Conservation (phyloP, 1,140 invertebrate genomes). For the Atta cephalotes region DNA sequence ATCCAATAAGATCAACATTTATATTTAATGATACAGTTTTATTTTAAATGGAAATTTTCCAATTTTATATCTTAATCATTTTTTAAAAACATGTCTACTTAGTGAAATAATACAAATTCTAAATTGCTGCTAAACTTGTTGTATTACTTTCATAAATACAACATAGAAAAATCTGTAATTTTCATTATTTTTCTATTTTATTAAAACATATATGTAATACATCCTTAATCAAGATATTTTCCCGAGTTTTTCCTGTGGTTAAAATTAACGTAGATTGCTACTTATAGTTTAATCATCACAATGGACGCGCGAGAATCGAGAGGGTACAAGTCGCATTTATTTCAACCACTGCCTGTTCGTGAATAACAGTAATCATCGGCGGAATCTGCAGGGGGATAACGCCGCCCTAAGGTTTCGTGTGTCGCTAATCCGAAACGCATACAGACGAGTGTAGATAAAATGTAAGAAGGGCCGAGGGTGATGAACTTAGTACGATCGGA, state of each 20-base stretch:
- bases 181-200: too few relatives aligned
- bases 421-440: slow-evolving; percentile 78
- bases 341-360: slow-evolving; percentile 63
- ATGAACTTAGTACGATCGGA: slow-evolving; percentile 49
- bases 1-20: too few relatives aligned
- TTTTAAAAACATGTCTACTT: too few relatives aligned
- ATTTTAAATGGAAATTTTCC: too few relatives aligned
- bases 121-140: too few relatives aligned
- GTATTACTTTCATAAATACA: too few relatives aligned
- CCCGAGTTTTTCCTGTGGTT: background rate
- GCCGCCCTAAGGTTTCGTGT: slow-evolving; percentile 59
- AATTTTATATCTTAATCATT: too few relatives aligned
- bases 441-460: slow-evolving; percentile 70
- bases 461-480: slow-evolving; percentile 52
- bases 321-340: slow-evolving; percentile 75
- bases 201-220: too few relatives aligned
- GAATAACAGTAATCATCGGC: slow-evolving; percentile 80
- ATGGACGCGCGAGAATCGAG: slow-evolving; percentile 70
- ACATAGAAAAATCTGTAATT: too few relatives aligned
- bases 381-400: slow-evolving; percentile 62
- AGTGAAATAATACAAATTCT: too few relatives aligned
- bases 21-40: too few relatives aligned
- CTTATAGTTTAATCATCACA: slow-evolving; percentile 64
- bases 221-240: background rate
- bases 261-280: slow-evolving; percentile 19